These are phyloP conservation scores for Anthoscopus minutus DNA, from an alignment of 2,113 vertebrate genomes.

Conservation along the genomic window DNA sequence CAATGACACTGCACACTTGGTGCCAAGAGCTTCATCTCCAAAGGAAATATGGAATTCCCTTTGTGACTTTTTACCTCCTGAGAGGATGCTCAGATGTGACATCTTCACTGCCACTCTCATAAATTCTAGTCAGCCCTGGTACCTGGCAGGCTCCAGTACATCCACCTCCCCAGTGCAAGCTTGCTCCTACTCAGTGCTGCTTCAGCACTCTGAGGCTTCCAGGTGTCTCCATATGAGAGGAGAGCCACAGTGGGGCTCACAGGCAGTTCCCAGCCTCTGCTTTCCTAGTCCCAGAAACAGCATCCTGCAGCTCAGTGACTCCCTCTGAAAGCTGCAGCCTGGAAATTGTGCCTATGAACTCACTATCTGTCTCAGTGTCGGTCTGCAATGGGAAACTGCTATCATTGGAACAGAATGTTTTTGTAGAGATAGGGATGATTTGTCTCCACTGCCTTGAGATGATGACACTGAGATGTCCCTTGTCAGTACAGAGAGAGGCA, in stretches of 20 bases:
- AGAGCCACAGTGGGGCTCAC: neutral
- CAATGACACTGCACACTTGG: neutral
- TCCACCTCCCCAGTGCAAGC: neutral
- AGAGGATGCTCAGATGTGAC: fast-evolving
- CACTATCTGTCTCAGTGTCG: neutral
- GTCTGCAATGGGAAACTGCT: neutral
- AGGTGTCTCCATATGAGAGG: fast-evolving
- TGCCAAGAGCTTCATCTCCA: neutral
- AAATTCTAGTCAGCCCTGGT: neutral
- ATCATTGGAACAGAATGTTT: neutral
- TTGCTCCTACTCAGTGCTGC: neutral
- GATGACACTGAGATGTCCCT: neutral
- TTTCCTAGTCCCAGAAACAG: neutral
- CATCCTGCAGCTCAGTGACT: neutral
- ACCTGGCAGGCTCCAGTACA: neutral
- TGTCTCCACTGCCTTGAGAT: neutral
- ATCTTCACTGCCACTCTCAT: neutral
- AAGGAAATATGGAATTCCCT: neutral
- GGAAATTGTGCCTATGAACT: neutral
- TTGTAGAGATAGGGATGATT: neutral
- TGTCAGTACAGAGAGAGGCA: neutral
- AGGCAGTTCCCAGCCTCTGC: neutral
- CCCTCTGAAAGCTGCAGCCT: neutral
- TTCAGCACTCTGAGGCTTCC: neutral
- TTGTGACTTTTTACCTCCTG: neutral